Base-by-base conservation (phyloP, 2,888 invertebrate genomes). In the Tetramorium bicarinatum region DNA sequence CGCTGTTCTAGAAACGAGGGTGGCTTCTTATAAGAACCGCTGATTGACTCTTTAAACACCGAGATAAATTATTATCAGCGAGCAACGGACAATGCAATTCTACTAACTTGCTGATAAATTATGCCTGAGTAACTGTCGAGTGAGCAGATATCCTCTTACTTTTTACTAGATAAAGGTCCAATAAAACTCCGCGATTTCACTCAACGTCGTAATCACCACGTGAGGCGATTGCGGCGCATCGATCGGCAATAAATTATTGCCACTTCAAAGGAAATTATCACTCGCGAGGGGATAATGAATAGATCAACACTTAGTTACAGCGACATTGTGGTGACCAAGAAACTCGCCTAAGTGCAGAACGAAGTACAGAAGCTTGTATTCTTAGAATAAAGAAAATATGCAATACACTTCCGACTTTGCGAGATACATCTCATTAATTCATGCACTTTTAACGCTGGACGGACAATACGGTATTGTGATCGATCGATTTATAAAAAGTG, bases 41-140 rank as follows among this genome's bases (percentile, higher is more conserved):
- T 84, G 76, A 88, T 88, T 80, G 44, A 21, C 44, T 77, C 21
- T 49, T 54, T 34, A 72, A 88, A 75, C 66, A 47, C 49, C 11
- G 18, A 49, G 88, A 89, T 88, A 83, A 83, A 41, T 76, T 21
- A 62, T 89, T 89, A 86, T 89, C 86, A 62, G 44, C 59, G 66
- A 56, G 72, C 64, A 49, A 25, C 29, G 88, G 41, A 83, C 72
- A 89, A 66, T 66, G 72, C 79, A 69, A 79, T 83, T 82, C 71
- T 64, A 34, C 38, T 41, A 71, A 77, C 75, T 75, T 54, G 77
- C 62, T 79, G 85, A 80, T 80, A 47, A 74, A 59, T 72, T 79
- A 72, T 72, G 44, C 79, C 15, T n/a, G 21, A 38, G 74, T 74
- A 56, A 21, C 34, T 59, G 29, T 29, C 21, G 34, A 21, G 56